A percentile compares a stretch with the other conserved stretches of the same genome.
phyloP scores from a whole-genome alignment of 2,797 vertebrate species.

The Sebastes goodei region DNA sequence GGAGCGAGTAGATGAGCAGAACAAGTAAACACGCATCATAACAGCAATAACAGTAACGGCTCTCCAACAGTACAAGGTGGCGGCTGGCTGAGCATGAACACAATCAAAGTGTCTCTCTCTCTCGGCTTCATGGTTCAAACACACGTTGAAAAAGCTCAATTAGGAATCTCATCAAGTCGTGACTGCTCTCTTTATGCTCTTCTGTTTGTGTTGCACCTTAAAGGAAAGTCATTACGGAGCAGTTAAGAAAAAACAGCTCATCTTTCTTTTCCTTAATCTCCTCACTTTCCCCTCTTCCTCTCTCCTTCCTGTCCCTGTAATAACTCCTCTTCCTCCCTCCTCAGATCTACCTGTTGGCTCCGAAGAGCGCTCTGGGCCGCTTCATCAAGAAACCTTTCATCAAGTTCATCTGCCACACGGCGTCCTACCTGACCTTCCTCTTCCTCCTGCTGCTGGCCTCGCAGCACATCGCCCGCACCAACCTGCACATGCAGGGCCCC shows the following conservation, averaged over 20 bases:
- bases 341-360: slow-evolving; percentile 91
- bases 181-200: no score
- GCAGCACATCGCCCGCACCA: slow-evolving; percentile 95
- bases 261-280: not conserved
- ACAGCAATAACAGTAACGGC: slow-evolving; percentile 9
- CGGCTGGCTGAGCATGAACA: not conserved
- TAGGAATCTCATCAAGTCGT: no score
- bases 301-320: no score
- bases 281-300: no score
- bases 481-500: slow-evolving; percentile 96
- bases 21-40: slow-evolving; percentile 25
- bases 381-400: slow-evolving; percentile 99
- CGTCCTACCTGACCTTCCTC: slow-evolving; percentile 98
- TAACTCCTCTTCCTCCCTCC: no score
- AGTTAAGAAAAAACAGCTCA: no score
- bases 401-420: slow-evolving; percentile 99
- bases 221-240: no score
- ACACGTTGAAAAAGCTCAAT: no score
- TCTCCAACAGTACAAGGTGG: not conserved
- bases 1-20: slow-evolving; percentile 24
- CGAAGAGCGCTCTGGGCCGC: slow-evolving; percentile 92
- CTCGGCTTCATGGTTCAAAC: no score
- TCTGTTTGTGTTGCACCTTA: no score
- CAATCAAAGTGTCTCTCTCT: not conserved
- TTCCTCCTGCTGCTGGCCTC: slow-evolving; percentile 96